A percentile compares a stretch with the other conserved stretches of the same genome.
Evolutionary conservation across 2,888 invertebrate species (phyloP).

Genomic region (Ptychoptera albimana): DNA sequence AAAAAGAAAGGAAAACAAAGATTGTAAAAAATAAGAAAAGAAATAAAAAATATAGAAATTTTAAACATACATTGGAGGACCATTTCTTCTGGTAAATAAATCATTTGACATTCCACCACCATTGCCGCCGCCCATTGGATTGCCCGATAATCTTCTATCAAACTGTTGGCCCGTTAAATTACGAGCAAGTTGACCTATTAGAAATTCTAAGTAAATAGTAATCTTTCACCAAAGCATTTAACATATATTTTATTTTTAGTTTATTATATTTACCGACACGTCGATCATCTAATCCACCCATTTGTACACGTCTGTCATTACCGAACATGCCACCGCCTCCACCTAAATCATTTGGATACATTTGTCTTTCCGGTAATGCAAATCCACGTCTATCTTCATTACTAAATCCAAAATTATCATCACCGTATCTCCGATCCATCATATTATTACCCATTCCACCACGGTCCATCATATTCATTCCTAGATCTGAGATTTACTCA

Average conservation of each 20-base stretch:
- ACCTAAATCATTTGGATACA: conserved; percentile 5
- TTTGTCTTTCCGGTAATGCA: conserved; percentile 17
- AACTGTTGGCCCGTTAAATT: background rate
- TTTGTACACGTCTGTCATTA: conserved; percentile 6
- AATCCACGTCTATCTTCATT: conserved; percentile 27
- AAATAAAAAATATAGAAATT: background rate
- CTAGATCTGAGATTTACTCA: background rate
- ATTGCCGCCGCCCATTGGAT: background rate
- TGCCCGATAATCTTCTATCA: background rate
- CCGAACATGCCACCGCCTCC: conserved; percentile 6
- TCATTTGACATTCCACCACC: conserved; percentile 6
- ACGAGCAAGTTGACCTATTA: no score
- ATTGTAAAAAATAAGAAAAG: background rate
- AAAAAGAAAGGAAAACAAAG: background rate
- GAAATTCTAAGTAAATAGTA: no score
- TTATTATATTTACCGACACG: conserved; percentile 16
- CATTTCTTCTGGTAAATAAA: conserved; percentile 7
- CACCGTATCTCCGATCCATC: conserved; percentile 3
- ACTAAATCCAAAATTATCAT: conserved; percentile 11
- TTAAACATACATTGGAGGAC: background rate
- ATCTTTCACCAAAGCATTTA: no score
- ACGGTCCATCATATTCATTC: conserved; percentile 4
- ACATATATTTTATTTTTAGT: no score
- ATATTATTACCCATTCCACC: conserved; percentile 1
- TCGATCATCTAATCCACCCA: conserved; percentile 6